phyloP scores from a whole-genome alignment of 2,113 vertebrate genomes.

The Colossoma macropomum region DNA sequence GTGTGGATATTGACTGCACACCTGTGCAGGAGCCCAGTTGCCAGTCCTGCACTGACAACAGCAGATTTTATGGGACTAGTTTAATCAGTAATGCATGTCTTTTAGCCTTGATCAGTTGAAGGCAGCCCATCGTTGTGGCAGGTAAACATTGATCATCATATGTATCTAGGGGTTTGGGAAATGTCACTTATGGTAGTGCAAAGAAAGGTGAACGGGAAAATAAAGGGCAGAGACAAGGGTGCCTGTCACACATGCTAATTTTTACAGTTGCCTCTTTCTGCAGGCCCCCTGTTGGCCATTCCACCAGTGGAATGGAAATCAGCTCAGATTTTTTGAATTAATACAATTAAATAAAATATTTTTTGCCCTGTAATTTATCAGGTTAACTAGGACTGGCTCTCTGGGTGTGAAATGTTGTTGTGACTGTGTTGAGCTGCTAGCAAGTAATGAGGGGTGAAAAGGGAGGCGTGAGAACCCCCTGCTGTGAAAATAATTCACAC shows the following conservation, averaged over 20 bases:
- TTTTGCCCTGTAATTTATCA: too few species aligned
- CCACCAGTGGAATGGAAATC: too few species aligned
- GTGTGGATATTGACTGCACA: conserved; percentile 29
- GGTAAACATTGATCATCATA: conserved; percentile 34
- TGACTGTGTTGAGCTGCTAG: too few species aligned
- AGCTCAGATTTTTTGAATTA: too few species aligned
- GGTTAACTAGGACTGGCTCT: too few species aligned
- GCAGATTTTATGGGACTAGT: conserved; percentile 12
- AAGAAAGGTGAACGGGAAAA: conserved; percentile 72
- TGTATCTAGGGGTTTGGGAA: conserved; percentile 66
- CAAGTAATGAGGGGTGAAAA: too few species aligned
- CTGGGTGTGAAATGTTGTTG: too few species aligned
- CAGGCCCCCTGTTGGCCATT: too few species aligned
- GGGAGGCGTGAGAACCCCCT: too few species aligned
- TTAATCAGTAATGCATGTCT: background rate
- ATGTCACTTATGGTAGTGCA: conserved; percentile 65
- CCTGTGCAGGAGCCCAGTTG: conserved; percentile 13
- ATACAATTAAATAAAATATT: too few species aligned
- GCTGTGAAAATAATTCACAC: too few species aligned
- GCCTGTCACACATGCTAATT: conserved; percentile 66
- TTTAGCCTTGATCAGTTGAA: background rate
- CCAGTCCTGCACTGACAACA: background rate
- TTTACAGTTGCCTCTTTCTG: conserved; percentile 65
- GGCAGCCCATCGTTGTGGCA: background rate
- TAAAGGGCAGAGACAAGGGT: conserved; percentile 62